Conservation (phyloP, 2,113 vertebrate genomes). For the Aramus guarauna region DNA sequence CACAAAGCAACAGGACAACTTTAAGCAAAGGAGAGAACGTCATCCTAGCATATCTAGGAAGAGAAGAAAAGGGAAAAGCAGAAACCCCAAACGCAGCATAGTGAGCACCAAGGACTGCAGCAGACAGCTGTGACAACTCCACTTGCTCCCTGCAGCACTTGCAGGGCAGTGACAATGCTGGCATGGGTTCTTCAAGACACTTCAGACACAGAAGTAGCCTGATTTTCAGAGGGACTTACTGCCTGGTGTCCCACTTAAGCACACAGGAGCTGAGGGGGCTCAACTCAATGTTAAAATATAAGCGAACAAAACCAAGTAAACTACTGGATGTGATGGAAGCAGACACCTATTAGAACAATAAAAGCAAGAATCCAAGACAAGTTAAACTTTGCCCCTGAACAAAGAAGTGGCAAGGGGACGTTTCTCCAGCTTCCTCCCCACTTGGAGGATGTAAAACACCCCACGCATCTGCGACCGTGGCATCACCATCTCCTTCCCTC, state of each 20-base stretch:
- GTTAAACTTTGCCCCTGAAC: not conserved
- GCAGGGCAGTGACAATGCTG: not conserved
- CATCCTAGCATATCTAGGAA: not conserved
- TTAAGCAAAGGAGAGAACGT: not conserved
- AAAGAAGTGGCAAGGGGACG: not conserved
- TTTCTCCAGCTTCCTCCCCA: not conserved
- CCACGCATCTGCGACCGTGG: rapidly evolving
- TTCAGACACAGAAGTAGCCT: not conserved
- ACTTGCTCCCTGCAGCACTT: not conserved
- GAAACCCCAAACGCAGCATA: not conserved
- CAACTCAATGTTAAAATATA: not conserved
- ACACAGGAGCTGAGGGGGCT: rapidly evolving
- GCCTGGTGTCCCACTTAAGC: not conserved
- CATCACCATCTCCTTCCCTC: conserved; percentile 6
- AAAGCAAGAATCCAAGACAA: not conserved
- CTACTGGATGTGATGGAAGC: not conserved
- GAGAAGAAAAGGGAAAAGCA: not conserved
- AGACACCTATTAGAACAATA: rapidly evolving
- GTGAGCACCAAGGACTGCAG: not conserved
- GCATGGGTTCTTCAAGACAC: not conserved
- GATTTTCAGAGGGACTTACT: not conserved
- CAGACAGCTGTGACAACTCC: rapidly evolving
- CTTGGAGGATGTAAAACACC: not conserved
- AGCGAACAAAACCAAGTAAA: not conserved
- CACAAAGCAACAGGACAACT: not conserved